Evolutionary conservation across 2,797 vertebrate species (phyloP).

Genomic region (Spondyliosoma cantharus): DNA sequence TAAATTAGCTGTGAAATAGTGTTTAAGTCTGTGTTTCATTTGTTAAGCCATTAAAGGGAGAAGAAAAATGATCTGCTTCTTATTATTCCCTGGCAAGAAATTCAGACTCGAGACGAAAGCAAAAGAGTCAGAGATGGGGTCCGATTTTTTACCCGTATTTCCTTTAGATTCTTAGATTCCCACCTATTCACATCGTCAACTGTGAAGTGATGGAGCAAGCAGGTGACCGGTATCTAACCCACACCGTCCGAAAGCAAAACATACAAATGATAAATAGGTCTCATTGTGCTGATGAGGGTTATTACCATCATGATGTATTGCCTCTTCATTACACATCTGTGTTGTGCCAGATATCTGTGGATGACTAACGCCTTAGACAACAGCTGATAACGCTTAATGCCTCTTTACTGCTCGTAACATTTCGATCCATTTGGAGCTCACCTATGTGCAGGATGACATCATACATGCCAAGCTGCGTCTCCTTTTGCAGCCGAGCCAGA

Average conservation of each 20-base stretch:
- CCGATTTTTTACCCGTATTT: neutral
- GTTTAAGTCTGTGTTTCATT: neutral
- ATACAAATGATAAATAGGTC: slow-evolving; percentile 19
- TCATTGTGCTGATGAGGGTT: slow-evolving; percentile 34
- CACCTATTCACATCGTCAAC: neutral
- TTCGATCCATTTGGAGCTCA: slow-evolving; percentile 61
- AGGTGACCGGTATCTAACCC: neutral
- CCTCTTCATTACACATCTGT: slow-evolving; percentile 9
- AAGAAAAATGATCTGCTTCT: neutral
- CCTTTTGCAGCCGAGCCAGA: slow-evolving; percentile 88
- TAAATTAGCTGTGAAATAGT: slow-evolving; percentile 5
- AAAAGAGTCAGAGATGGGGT: neutral
- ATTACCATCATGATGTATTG: slow-evolving; percentile 33
- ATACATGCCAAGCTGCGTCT: slow-evolving; percentile 88
- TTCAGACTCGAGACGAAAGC: neutral
- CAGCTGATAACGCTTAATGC: slow-evolving; percentile 8
- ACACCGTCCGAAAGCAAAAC: slow-evolving; percentile 4
- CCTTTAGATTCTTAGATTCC: slow-evolving; percentile 4
- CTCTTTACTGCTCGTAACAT: neutral
- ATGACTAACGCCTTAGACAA: slow-evolving; percentile 23
- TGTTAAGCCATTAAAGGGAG: neutral
- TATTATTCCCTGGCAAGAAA: neutral
- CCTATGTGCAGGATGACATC: slow-evolving; percentile 90
- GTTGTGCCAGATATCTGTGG: slow-evolving; percentile 26
- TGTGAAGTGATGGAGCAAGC: neutral